Evolutionary conservation across 2,888 invertebrate species (phyloP), one percentile per base, ranked within the genome.

Genomic region (Chloroclystis v-ata): DNA sequence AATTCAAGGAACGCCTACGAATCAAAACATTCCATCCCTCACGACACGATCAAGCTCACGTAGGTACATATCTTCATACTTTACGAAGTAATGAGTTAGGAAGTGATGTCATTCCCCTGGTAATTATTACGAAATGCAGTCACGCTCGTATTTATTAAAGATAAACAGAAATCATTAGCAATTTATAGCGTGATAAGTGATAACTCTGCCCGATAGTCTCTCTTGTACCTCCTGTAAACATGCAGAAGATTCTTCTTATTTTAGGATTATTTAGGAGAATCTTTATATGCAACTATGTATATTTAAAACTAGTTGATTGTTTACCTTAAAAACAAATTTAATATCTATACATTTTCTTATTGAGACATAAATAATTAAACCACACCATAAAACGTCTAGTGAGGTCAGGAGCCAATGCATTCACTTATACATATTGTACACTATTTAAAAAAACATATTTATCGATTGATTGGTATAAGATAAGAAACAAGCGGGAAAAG

Each of bases 171-270:
- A 49, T 50, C 54, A 52, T 65, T 67, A 65, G 54, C 47, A 52
- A 62, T 63, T 57, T 50, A 49, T 65, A 58, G 55, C 58, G 53
- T 65, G 65, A 61, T 61, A 59, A 59, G 53, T 65, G 65, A 61
- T 61, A 59, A 59, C 37, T 56, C 57, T 50, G n/a, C 40, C 52
- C 56, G 59, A 63, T 61, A 62, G 56, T 54, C 61, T 59, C 43
- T 25, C 40, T 30, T 44, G 44, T 49, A 55, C 47, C 43, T 50
- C 43, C 32, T 16, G 20, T n/a, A 26, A 8, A 9, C 26, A 9
- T 26, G 26, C 4, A 26, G 26, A 5, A 20, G 5, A 5, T 4
- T 2, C 3, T 6, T 6, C 26, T 8, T 8, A 6, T 6, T 26
- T 6, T 26, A 26, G 26, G 26, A 4, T 20, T 20, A 20, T 20